Percentiles rank a stretch among this genome's conserved stretches.
Conservation (phyloP, 2,113 vertebrate species). For the Thymallus thymallus region DNA sequence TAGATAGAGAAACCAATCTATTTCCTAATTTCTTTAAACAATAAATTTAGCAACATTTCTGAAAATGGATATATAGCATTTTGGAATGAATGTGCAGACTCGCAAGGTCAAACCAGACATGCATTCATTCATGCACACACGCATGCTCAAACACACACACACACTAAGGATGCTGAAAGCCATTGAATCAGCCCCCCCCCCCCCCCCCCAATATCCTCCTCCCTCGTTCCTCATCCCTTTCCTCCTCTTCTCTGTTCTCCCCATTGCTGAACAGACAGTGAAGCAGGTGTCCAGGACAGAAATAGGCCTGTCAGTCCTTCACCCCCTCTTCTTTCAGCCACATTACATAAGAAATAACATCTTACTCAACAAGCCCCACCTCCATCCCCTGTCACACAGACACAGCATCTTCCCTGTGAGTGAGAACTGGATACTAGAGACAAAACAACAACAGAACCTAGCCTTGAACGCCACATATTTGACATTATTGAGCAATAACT, state of each 20-base stretch:
- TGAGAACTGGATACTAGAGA: conserved; percentile 27
- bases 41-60: too few species aligned
- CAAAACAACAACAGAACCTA: not conserved
- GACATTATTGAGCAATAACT: too few species aligned
- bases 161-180: conserved; percentile 47
- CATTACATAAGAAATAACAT: not conserved
- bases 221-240: conserved; percentile 22
- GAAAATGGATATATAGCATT: too few species aligned
- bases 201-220: conserved; percentile 28
- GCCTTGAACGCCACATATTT: too few species aligned
- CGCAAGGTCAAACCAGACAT: too few species aligned
- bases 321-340: not conserved
- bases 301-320: not conserved
- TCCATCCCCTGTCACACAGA: not conserved
- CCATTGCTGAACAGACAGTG: conserved; percentile 5
- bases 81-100: too few species aligned
- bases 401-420: too few species aligned
- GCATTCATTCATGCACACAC: too few species aligned
- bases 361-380: not conserved
- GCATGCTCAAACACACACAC: conserved; percentile 6
- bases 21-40: too few species aligned
- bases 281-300: conserved; percentile 13
- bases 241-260: not conserved
- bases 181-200: conserved; percentile 40
- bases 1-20: too few species aligned